Conservation (phyloP, 2,113 vertebrate species). For the Oplegnathus fasciatus region DNA sequence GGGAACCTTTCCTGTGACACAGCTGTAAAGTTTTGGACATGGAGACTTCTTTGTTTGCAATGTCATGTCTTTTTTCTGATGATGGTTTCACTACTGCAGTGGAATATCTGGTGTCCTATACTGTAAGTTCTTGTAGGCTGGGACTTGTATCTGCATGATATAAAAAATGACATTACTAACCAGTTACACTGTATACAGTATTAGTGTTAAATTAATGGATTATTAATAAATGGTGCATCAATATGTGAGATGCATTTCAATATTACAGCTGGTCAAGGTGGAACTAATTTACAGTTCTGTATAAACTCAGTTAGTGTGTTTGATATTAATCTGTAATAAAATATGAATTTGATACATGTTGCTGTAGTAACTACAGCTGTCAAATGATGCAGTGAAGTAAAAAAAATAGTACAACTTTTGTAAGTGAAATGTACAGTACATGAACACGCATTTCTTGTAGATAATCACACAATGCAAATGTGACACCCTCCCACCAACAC, state of each 20-base stretch:
- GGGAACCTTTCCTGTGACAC: not conserved
- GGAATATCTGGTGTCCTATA: not conserved
- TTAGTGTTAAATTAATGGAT: not conserved
- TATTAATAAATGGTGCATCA: not conserved
- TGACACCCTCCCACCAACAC: not conserved
- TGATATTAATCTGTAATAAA: not conserved
- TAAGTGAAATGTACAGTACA: not conserved
- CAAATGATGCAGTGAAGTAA: not conserved
- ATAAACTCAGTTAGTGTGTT: not conserved
- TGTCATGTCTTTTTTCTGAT: not conserved
- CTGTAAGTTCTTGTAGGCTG: not conserved
- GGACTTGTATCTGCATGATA: not conserved
- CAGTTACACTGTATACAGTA: not conserved
- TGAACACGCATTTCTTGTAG: not conserved
- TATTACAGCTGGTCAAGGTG: no score
- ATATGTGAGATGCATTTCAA: no score
- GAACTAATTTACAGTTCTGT: not conserved
- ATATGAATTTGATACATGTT: no score
- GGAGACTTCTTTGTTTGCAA: not conserved
- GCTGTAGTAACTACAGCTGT: not conserved
- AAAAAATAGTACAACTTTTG: not conserved
- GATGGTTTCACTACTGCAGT: not conserved
- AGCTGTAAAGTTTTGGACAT: not conserved
- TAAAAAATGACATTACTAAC: not conserved
- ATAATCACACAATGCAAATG: not conserved